These are phyloP conservation scores for Indicator maculatus DNA, from an alignment of 2,113 vertebrate genomes.

Conservation along the genomic window DNA sequence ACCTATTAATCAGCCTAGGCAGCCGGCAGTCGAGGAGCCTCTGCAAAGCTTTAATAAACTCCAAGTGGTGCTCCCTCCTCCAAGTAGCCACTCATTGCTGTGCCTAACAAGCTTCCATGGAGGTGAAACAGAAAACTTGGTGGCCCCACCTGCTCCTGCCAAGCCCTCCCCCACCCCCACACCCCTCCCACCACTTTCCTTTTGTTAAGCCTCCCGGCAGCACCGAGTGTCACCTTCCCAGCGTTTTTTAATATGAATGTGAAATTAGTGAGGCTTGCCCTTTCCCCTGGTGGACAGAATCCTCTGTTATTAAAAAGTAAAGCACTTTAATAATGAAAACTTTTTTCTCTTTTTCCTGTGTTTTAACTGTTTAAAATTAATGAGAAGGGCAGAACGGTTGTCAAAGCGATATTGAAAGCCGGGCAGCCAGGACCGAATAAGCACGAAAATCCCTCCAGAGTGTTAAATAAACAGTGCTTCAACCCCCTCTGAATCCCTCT, in stretches of 20 bases:
- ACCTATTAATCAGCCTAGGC: background rate
- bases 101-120: slow-evolving; percentile 59
- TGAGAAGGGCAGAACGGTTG: slow-evolving; percentile 91
- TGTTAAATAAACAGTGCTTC: slow-evolving; percentile 96
- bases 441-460: slow-evolving; percentile 96
- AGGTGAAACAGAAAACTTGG: slow-evolving; percentile 72
- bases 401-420: slow-evolving; percentile 92
- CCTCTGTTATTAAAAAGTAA: slow-evolving; percentile 93
- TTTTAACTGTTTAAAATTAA: slow-evolving; percentile 95
- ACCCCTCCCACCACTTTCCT: slow-evolving; percentile 44
- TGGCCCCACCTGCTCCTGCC: slow-evolving; percentile 39
- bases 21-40: background rate
- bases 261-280: slow-evolving; percentile 84
- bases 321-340: slow-evolving; percentile 98
- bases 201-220: slow-evolving; percentile 76
- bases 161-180: background rate
- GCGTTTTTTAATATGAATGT: slow-evolving; percentile 84
- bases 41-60: slow-evolving; percentile 29
- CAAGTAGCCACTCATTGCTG: slow-evolving; percentile 64
- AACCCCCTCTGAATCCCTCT: slow-evolving; percentile 85
- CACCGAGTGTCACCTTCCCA: slow-evolving; percentile 77
- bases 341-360: slow-evolving; percentile 84
- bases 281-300: slow-evolving; percentile 85
- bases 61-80: slow-evolving; percentile 10
- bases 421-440: slow-evolving; percentile 86